Evolutionary conservation across 2,797 vertebrate species (phyloP).

Genomic region (Chrysocyon brachyurus): DNA sequence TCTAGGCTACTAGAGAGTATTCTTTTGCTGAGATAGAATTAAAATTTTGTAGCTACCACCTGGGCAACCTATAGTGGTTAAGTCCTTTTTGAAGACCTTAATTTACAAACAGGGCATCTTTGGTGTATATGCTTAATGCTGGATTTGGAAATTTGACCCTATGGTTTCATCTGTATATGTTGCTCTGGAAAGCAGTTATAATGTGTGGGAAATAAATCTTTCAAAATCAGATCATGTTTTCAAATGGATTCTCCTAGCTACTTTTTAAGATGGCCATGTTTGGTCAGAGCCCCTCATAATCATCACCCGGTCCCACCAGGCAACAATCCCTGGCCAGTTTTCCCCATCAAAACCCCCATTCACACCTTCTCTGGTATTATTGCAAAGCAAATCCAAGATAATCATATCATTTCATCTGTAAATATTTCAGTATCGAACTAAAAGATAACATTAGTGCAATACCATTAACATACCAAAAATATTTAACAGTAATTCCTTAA

Average conservation of each 20-base stretch:
- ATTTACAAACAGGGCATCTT: conserved; percentile 45
- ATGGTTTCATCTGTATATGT: not conserved
- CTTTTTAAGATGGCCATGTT: not conserved
- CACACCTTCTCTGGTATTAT: not conserved
- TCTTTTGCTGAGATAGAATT: conserved; percentile 17
- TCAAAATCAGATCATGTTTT: conserved; percentile 34
- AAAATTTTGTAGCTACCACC: conserved; percentile 16
- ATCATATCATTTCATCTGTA: not conserved
- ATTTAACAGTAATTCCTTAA: conserved; percentile 14
- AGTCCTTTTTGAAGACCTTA: not conserved
- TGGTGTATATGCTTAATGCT: conserved; percentile 19
- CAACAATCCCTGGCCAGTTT: not conserved
- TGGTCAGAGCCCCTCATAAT: not conserved
- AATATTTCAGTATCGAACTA: conserved; percentile 40
- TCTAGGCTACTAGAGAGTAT: conserved; percentile 18
- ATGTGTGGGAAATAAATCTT: conserved; percentile 45
- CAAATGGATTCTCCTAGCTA: conserved; percentile 31
- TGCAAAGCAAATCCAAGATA: conserved; percentile 58
- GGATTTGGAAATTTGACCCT: conserved; percentile 34
- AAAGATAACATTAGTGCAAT: not conserved
- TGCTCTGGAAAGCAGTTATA: not conserved
- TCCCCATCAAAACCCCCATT: not conserved
- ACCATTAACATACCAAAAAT: conserved; percentile 27
- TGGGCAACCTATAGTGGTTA: not conserved
- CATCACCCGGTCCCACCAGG: not conserved